Base-by-base conservation (phyloP, 2,888 invertebrate species). In the Leptogaster cylindrica region DNA sequence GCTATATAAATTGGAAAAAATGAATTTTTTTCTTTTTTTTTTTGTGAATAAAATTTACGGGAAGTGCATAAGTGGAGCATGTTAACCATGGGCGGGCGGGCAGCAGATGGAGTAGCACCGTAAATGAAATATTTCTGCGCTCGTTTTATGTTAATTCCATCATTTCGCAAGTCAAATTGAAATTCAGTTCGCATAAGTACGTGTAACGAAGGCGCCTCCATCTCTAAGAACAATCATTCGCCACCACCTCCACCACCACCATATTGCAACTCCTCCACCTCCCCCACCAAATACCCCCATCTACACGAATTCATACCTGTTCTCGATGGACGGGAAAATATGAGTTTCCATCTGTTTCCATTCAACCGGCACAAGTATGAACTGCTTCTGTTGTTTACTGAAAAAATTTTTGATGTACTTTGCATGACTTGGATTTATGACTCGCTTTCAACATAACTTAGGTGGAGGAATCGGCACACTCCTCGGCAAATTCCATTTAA, bases 241-340 rank as follows among this genome's bases (percentile, higher is more conserved):
- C 14, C 52, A 10, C 52, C 23, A 8, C 39, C 55, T 14, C 55
- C 55, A 7, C 5, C n/a, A 33, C 55, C 36, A 14, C 2, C n/a
- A n/a, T n/a, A n/a, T n/a, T n/a, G n/a, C n/a, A n/a, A n/a, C 3
- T 51, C 20, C 3, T 27, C 25, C 25, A 8, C 51, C 16, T 31
- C 31, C 31, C 28, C 23, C 10, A 12, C 48, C 48, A 12, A n/a
- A 8, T 1, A 1, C 23, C 48, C 25, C 5, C 4, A 6, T 48
- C 28, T 14, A 14, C 27, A 36, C 20, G 28, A 41, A 44, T 27
- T 44, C 14, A 61, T 61, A 61, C 61, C 61, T 61, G 61, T 61
- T 61, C 61, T 61, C 61, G 64, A 48, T 64, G 64, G 64, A 64
- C 48, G 64, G 33, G 64, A 64, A 64, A 64, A 64, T 48, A 64